Evolutionary conservation across 92 coral and sea anemone species (phyloP).

Genomic region (Zoanthus gigantus): DNA sequence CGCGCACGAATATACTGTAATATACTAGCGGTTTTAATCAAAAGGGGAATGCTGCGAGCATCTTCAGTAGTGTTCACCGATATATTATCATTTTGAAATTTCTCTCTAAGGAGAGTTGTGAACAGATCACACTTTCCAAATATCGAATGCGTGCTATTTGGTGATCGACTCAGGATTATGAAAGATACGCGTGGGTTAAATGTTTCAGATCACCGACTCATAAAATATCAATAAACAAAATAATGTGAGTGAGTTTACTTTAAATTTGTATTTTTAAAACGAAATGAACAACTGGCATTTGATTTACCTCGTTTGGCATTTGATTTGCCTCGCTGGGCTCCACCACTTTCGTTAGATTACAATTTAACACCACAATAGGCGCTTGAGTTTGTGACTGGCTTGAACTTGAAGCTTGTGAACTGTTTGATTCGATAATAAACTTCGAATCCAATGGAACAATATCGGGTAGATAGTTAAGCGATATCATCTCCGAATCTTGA

Average conservation of each 20-base stretch:
- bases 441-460: conserved; percentile 26
- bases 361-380: conserved; percentile 19
- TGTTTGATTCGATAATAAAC: conserved; percentile 23
- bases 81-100: conserved; percentile 15
- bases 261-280: not conserved
- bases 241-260: conserved; percentile 15
- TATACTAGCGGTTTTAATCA: not conserved
- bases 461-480: conserved; percentile 24
- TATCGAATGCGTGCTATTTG: conserved; percentile 14
- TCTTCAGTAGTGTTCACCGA: conserved; percentile 22
- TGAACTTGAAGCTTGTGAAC: conserved; percentile 29
- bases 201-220: conserved; percentile 11
- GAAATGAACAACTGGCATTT: conserved; percentile 9
- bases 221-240: conserved; percentile 24
- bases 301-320: not conserved
- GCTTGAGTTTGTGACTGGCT: conserved; percentile 19
- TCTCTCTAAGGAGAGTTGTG: conserved; percentile 10
- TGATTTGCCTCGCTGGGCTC: conserved; percentile 25
- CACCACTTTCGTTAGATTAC: conserved; percentile 17
- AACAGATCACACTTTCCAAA: conserved; percentile 20
- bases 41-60: conserved; percentile 32
- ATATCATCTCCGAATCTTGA: conserved; percentile 19
- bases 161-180: conserved; percentile 14
- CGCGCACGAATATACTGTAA: not conserved
- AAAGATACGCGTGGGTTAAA: conserved; percentile 2